These are phyloP conservation scores for Trissolcus basalis DNA, from an alignment of 1,140 invertebrate species.

Conservation along the genomic window DNA sequence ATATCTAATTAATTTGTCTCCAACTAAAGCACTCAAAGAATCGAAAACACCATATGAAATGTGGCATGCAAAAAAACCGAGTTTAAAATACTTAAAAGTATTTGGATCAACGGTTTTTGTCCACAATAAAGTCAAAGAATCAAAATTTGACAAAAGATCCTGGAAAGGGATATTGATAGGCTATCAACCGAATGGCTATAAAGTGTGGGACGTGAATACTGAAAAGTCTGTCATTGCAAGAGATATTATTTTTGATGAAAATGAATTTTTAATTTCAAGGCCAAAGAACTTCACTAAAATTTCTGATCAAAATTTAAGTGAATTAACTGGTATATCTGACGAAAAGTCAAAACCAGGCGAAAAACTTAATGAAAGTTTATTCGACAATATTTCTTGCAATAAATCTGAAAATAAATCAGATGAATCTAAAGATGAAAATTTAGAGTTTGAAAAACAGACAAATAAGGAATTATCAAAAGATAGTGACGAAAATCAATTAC, in stretches of 20 bases:
- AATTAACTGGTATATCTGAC: not conserved
- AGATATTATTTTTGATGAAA: not conserved
- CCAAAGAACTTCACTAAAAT: not conserved
- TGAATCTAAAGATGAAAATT: not conserved
- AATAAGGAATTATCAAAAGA: not conserved
- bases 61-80: not conserved
- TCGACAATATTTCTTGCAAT: not conserved
- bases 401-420: not conserved
- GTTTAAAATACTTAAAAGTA: not conserved
- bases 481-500: constrained; percentile 5
- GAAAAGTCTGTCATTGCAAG: not conserved
- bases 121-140: not conserved
- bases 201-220: not conserved
- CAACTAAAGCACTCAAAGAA: not conserved
- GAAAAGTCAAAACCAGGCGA: not conserved
- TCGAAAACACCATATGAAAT: not conserved
- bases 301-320: too few species aligned
- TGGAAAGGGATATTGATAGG: not conserved
- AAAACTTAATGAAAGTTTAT: not conserved
- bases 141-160: constrained; percentile 1
- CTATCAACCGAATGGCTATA: not conserved
- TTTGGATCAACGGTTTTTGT: not conserved
- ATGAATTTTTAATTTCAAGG: not conserved
- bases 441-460: not conserved
- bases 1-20: not conserved